Evolutionary conservation across 2,797 vertebrate species (phyloP).

Genomic region (Galaxias olidus): DNA sequence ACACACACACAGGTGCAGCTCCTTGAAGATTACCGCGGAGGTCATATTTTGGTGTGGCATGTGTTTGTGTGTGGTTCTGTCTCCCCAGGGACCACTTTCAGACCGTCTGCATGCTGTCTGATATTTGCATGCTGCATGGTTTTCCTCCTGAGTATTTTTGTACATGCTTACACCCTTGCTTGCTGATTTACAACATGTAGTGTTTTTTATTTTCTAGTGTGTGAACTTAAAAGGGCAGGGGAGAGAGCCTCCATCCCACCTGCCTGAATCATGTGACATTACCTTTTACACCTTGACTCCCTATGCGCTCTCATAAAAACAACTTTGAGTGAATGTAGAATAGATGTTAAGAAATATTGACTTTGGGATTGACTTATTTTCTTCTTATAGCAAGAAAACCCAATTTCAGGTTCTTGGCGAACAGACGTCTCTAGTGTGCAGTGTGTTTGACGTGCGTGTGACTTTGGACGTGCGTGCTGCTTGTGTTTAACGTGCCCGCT

Average conservation of each 20-base stretch:
- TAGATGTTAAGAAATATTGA: no score
- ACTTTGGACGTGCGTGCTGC: conserved; percentile 6
- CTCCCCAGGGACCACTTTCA: conserved; percentile 17
- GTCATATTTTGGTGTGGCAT: conserved; percentile 25
- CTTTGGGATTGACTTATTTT: neutral
- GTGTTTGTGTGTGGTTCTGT: conserved; percentile 31
- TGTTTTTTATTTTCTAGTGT: conserved; percentile 14
- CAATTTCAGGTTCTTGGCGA: conserved; percentile 25
- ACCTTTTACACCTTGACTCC: no score
- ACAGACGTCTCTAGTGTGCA: conserved; percentile 34
- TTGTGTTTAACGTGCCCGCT: no score
- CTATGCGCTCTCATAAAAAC: no score
- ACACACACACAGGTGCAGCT: conserved; percentile 4
- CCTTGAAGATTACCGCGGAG: neutral
- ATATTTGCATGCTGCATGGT: conserved; percentile 45
- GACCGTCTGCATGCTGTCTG: conserved; percentile 40
- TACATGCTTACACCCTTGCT: conserved; percentile 39
- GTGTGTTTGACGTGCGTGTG: conserved; percentile 24
- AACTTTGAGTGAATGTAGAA: no score
- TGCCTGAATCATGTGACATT: conserved; percentile 14
- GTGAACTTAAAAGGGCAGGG: conserved; percentile 23
- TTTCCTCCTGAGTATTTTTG: conserved; percentile 10
- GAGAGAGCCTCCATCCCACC: conserved; percentile 3
- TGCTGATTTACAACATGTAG: conserved; percentile 3
- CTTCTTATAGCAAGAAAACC: conserved; percentile 27